Evolutionary conservation across 2,888 invertebrate genomes (phyloP).

Genomic region (Sarcophaga variegata): DNA sequence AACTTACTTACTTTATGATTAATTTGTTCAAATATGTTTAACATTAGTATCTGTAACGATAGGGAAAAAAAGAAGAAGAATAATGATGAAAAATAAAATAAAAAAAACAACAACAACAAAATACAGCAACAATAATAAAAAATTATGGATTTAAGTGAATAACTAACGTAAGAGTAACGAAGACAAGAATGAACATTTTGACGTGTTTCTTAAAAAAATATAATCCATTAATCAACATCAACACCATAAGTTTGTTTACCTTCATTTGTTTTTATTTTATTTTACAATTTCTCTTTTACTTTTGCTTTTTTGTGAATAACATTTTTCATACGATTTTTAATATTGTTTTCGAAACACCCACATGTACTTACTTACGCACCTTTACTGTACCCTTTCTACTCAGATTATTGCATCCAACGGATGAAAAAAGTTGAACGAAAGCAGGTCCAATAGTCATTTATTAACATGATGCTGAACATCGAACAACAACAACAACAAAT

Average conservation of each 20-base stretch:
- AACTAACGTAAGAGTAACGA: constrained; percentile 14
- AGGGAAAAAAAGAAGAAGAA: constrained; percentile 2
- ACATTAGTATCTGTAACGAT: constrained; percentile 65
- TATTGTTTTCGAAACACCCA: neutral
- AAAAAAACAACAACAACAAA: neutral
- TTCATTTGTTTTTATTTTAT: neutral
- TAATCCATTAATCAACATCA: constrained; percentile 63
- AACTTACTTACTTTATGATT: constrained; percentile 58
- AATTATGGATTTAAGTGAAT: neutral
- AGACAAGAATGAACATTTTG: constrained; percentile 17
- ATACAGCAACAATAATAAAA: too few species aligned
- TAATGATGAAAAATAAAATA: constrained; percentile 19
- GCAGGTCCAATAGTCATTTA: neutral
- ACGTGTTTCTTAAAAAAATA: neutral
- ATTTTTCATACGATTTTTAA: constrained; percentile 29
- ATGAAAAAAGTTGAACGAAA: neutral
- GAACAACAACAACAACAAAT: neutral
- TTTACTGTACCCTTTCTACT: neutral
- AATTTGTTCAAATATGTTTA: constrained; percentile 54
- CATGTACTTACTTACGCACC: neutral
- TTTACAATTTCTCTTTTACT: too few species aligned
- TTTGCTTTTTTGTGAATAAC: neutral
- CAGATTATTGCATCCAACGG: too few species aligned
- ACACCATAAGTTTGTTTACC: constrained; percentile 35
- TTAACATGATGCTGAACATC: neutral